Evolutionary conservation across 2,113 vertebrate species (phyloP), one percentile per base, ranked within the genome.

Genomic region (Tenrec ecaudatus): DNA sequence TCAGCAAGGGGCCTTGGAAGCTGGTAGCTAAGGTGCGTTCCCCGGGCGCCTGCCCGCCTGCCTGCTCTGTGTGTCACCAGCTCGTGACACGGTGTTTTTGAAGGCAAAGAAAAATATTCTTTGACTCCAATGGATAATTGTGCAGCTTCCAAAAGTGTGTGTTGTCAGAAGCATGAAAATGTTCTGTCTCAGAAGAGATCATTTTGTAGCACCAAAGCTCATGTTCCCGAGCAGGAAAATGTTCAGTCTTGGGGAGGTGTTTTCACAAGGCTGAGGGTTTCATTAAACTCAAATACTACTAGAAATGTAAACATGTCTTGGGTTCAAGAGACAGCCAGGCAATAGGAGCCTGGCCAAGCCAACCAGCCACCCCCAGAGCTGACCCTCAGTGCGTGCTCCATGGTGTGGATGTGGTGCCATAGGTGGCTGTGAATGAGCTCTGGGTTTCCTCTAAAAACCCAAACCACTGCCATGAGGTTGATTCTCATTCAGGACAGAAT

Each of bases 301-400:
- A 40, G 86, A 75, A 88, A 57, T 38, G 2, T 27, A 29, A 40
- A 12, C 12, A 10, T 53, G 47, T 29, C 9, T 31, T 27, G 25
- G 68, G 82, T 60, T 58, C 22, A 4, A 15, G 11, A 82, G 57
- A 15, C 14, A 9, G 20, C 15, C 0, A n/a, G 1, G 0, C 60
- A 2, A 25, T 14, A n/a, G 27, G 66, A 36, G 40, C 27, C 31
- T 27, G 47, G 77, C 66, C 4, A 31, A 57, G 75, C 20, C 68
- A 10, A 14, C 22, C 25, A 8, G 71, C 47, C 40, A 7, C 47
- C 47, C 76, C 57, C 31, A 15, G 73, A 64, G n/a, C 22, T 0
- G 16, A 68, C 71, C 16, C 12, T n/a, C 0, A 0, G 2, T 20
- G n/a, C 6, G 64, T 19, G 7, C 33, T 3, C 33, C 10, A 0